phyloP scores from a whole-genome alignment of 2,888 invertebrate species.

The Folsomia manolachei region DNA sequence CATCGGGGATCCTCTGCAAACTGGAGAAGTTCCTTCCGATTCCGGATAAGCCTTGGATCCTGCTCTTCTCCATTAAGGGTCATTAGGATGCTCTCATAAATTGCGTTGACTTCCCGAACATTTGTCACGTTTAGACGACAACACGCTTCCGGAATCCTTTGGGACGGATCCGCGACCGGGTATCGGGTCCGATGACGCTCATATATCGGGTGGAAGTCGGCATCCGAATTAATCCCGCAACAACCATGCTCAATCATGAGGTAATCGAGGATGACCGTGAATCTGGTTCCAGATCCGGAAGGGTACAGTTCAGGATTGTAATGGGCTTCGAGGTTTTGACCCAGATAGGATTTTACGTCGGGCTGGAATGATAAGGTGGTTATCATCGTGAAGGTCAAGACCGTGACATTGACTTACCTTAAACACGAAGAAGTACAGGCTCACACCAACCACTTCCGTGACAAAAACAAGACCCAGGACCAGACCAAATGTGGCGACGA shows the following conservation, averaged over 20 bases:
- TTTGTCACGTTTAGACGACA: constrained; percentile 4
- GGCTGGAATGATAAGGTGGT: constrained; percentile 23
- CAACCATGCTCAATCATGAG: constrained; percentile 30
- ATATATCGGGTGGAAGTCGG: neutral
- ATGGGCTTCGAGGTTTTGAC: constrained; percentile 4
- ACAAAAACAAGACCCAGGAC: constrained; percentile 26
- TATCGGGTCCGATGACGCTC: too few relatives aligned
- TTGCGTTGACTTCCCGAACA: neutral
- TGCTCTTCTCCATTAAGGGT: neutral
- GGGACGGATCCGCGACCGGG: neutral
- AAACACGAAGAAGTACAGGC: constrained; percentile 16
- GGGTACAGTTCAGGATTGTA: constrained; percentile 14
- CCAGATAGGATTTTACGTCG: constrained; percentile 6
- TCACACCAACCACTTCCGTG: constrained; percentile 29
- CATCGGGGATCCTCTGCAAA: constrained; percentile 4
- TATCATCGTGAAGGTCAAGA: too few relatives aligned
- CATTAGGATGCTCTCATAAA: neutral
- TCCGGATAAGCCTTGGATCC: neutral
- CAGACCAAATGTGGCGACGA: constrained; percentile 58
- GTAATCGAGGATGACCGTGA: constrained; percentile 25
- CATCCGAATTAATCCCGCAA: constrained; percentile 29
- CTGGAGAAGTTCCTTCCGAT: neutral
- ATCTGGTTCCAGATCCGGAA: constrained; percentile 2
- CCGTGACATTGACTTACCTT: too few relatives aligned
- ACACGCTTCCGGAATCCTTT: constrained; percentile 9